Conservation (phyloP, 2,113 vertebrate species). For the Oreochromis niloticus region DNA sequence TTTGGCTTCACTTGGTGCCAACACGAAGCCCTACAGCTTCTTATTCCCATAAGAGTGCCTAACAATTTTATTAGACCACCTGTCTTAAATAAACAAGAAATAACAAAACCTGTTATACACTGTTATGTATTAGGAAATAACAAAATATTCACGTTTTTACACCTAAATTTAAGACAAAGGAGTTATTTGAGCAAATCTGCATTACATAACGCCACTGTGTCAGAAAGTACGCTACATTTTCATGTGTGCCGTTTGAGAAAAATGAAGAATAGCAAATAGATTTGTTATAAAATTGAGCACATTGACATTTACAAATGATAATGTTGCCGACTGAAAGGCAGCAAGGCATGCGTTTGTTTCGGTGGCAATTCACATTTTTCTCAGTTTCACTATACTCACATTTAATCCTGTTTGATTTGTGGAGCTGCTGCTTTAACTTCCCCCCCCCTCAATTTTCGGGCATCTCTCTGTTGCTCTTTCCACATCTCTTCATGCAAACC, state of each 20-base stretch:
- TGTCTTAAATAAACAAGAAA: neutral
- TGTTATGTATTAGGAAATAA: neutral
- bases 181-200: neutral
- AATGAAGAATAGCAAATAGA: neutral
- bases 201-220: neutral
- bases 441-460: neutral
- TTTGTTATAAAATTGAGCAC: neutral
- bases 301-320: neutral
- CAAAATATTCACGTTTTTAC: neutral
- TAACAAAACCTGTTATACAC: neutral
- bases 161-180: neutral
- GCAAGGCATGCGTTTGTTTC: neutral
- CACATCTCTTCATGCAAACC: conserved; percentile 8
- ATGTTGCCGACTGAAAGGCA: neutral
- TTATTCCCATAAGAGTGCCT: neutral
- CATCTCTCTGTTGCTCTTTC: neutral
- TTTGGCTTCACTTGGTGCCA: neutral
- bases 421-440: neutral
- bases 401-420: neutral
- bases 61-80: neutral
- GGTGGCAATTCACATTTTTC: neutral
- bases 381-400: neutral
- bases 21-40: neutral
- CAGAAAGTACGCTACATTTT: neutral
- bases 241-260: neutral